Conservation (phyloP, 2,797 vertebrate species). For the Spondyliosoma cantharus region DNA sequence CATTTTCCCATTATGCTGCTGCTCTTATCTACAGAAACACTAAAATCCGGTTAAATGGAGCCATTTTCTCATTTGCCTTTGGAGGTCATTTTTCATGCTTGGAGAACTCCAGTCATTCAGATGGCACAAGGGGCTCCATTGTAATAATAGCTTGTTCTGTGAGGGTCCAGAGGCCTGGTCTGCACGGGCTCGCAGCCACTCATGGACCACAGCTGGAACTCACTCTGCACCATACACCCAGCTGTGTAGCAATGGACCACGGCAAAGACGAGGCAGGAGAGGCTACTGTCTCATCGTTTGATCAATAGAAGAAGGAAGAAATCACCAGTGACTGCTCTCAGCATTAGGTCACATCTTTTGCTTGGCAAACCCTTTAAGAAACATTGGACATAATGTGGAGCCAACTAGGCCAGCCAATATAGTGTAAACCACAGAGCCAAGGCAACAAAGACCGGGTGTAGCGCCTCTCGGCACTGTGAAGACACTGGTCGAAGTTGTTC, state of each 20-base stretch:
- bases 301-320: conserved; percentile 59
- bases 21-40: conserved; percentile 84
- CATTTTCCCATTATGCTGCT: conserved; percentile 79
- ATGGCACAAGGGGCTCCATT: conserved; percentile 69
- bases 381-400: conserved; percentile 47
- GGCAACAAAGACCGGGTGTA: conserved; percentile 45
- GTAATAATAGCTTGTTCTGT: conserved; percentile 68
- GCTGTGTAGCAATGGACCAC: conserved; percentile 52
- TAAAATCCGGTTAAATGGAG: conserved; percentile 84
- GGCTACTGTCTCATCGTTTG: conserved; percentile 37
- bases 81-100: conserved; percentile 83
- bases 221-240: conserved; percentile 42
- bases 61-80: conserved; percentile 84
- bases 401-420: conserved; percentile 58
- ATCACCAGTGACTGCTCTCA: conserved; percentile 57
- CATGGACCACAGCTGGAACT: conserved; percentile 64
- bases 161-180: conserved; percentile 58
- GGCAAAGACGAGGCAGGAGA: conserved; percentile 48
- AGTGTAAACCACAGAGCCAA: conserved; percentile 49
- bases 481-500: conserved; percentile 39
- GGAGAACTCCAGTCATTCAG: conserved; percentile 75
- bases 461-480: conserved; percentile 35
- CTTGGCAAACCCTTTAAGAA: conserved; percentile 65
- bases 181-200: conserved; percentile 51
- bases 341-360: conserved; percentile 58